Percentiles rank a stretch among this genome's conserved stretches.
Conservation (phyloP, 37 sponge, comb jelly and placozoan species). For the Halichondria panicea region DNA sequence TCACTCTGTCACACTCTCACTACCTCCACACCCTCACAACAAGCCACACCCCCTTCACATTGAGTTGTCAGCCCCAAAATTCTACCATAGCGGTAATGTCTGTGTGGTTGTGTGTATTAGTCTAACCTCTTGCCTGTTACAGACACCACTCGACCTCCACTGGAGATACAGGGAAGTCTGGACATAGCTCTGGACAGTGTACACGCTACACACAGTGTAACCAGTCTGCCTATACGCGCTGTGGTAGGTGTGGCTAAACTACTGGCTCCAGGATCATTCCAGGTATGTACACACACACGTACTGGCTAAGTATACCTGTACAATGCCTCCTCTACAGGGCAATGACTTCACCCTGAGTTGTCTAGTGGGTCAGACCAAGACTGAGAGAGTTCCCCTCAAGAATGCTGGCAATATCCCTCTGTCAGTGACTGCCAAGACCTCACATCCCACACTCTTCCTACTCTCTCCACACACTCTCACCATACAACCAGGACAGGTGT, state of each 20-base stretch:
- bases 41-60: background rate
- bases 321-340: background rate
- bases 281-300: constrained; percentile 10
- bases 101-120: constrained; percentile 25
- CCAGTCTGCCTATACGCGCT: constrained; percentile 38
- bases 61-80: background rate
- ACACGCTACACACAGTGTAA: background rate
- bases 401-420: constrained; percentile 75
- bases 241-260: constrained; percentile 63
- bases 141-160: no score
- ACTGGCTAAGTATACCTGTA: background rate
- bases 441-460: constrained; percentile 10
- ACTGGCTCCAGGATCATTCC: constrained; percentile 36
- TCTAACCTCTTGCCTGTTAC: no score
- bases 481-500: constrained; percentile 30
- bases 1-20: constrained; percentile 13
- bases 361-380: constrained; percentile 20
- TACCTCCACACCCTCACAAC: background rate
- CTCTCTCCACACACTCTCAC: constrained; percentile 37
- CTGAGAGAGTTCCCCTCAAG: constrained; percentile 51
- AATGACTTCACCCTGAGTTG: constrained; percentile 11
- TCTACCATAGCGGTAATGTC: constrained; percentile 16
- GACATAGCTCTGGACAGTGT: background rate
- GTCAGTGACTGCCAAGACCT: constrained; percentile 18
- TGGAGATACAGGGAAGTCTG: constrained; percentile 7